Evolutionary conservation across 2,888 invertebrate species (phyloP), one percentile per base, ranked within the genome.

Genomic region (Pristionchus mayeri): DNA sequence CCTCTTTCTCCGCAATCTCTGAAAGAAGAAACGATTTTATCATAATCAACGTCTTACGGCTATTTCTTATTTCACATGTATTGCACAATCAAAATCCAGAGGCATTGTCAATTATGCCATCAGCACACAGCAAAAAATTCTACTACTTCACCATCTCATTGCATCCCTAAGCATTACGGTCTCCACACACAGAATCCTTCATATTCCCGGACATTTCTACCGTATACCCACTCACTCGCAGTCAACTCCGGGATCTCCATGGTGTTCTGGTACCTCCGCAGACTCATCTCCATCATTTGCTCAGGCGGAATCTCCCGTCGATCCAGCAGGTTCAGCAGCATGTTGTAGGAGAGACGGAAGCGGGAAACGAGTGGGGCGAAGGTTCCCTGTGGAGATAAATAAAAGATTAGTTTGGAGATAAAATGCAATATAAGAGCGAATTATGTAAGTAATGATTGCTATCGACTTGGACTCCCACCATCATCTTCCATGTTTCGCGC

Each of bases 331-430:
- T 99, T 96, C 85, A 98, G 94, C 4, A 99, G 98, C 99, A 99
- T 99, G 93, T 99, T 99, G 93, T 99, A 99, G 0, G 98, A 98
- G 86, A 99, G 95, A 94, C 99, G 98, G 94, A 99, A 99, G 0
- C 98, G 98, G 0, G 98, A 98, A 94, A 99, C 98, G 87, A 99
- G 96, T 0, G 98, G 96, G 94, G 99, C 99, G 0, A 99, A 96
- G 91, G 95, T 95, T 30, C 99, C 98, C 94, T 97, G 95, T 2
- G n/a, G n/a, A n/a, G n/a, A 30, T 18, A 34, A 44, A 54, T 54
- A 18, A 3, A 54, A 54, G 34, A 3, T 50, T 13, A 7, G 4
- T 6, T 78, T 13, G 24, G n/a, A 37, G n/a, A 27, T n/a, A 11
- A 13, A 13, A 44, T n/a, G n/a, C n/a, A n/a, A n/a, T n/a, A n/a